Conservation (phyloP, 2,797 vertebrate genomes). For the Danio tinwini region DNA sequence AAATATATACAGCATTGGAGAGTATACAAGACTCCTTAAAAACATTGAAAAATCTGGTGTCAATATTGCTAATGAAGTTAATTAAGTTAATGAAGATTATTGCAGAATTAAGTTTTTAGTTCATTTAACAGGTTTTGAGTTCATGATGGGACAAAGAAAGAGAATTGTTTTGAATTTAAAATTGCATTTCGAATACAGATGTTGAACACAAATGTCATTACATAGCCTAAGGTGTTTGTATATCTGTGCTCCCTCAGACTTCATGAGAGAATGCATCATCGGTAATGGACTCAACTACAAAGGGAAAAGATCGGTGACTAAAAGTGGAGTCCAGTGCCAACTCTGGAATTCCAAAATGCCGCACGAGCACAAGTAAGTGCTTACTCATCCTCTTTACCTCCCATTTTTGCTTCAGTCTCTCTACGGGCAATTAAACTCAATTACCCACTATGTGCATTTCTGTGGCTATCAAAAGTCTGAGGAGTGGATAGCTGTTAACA, state of each 20-base stretch:
- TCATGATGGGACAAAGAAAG: not conserved
- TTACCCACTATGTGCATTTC: slow-evolving; percentile 24
- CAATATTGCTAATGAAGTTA: too few species aligned
- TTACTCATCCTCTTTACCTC: slow-evolving; percentile 10
- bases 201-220: slow-evolving; percentile 8
- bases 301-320: slow-evolving; percentile 88
- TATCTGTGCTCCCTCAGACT: slow-evolving; percentile 76
- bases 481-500: slow-evolving; percentile 17
- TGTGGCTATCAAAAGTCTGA: slow-evolving; percentile 1
- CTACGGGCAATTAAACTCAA: slow-evolving; percentile 27
- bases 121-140: not conserved
- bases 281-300: slow-evolving; percentile 93
- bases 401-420: slow-evolving; percentile 17
- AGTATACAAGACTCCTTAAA: too few species aligned
- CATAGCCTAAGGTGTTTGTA: not conserved
- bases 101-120: not conserved
- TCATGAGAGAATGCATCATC: slow-evolving; percentile 92
- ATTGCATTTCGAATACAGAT: not conserved
- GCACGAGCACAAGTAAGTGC: slow-evolving; percentile 95
- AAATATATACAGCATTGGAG: not conserved
- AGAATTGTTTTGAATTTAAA: not conserved
- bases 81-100: too few species aligned
- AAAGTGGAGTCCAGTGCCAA: slow-evolving; percentile 90
- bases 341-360: slow-evolving; percentile 93
- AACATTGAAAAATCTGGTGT: too few species aligned